Conservation (phyloP, 2,888 invertebrate genomes). For the Salticus scenicus region DNA sequence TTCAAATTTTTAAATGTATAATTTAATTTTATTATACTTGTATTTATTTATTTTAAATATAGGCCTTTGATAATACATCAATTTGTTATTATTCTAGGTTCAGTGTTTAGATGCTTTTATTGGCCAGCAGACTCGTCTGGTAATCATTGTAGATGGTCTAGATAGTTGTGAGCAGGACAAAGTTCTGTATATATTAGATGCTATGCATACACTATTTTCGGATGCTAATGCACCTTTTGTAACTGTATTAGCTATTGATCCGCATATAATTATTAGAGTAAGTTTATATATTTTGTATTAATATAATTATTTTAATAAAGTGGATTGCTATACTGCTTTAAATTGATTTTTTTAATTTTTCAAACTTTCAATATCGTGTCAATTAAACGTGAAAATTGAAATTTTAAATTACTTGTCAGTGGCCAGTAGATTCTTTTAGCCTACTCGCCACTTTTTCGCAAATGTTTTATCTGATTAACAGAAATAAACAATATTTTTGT, state of each 20-base stretch:
- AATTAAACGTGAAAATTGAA: too few species aligned
- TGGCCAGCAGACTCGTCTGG: conserved; percentile 93
- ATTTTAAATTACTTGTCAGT: too few species aligned
- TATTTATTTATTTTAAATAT: too few species aligned
- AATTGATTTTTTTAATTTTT: not conserved
- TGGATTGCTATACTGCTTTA: too few species aligned
- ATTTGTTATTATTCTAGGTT: too few species aligned
- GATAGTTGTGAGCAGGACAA: conserved; percentile 99
- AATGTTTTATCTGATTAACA: too few species aligned
- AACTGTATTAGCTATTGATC: conserved; percentile 96
- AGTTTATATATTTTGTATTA: conserved; percentile 70
- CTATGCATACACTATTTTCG: conserved; percentile 95
- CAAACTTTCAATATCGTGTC: not conserved
- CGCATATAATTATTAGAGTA: conserved; percentile 97
- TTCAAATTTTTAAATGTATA: too few species aligned
- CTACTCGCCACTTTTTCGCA: too few species aligned
- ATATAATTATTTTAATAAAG: not conserved
- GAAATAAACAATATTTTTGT: too few species aligned
- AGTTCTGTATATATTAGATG: conserved; percentile 92
- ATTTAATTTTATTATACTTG: too few species aligned
- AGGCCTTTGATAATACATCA: too few species aligned
- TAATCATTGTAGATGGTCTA: conserved; percentile 96
- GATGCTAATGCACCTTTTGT: conserved; percentile 96
- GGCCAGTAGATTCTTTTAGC: too few species aligned
- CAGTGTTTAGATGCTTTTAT: conserved; percentile 95